Percentiles rank a stretch among this genome's conserved stretches.
Evolutionary conservation across 2,888 invertebrate genomes (phyloP).

Genomic region (Syrphus vitripennis): DNA sequence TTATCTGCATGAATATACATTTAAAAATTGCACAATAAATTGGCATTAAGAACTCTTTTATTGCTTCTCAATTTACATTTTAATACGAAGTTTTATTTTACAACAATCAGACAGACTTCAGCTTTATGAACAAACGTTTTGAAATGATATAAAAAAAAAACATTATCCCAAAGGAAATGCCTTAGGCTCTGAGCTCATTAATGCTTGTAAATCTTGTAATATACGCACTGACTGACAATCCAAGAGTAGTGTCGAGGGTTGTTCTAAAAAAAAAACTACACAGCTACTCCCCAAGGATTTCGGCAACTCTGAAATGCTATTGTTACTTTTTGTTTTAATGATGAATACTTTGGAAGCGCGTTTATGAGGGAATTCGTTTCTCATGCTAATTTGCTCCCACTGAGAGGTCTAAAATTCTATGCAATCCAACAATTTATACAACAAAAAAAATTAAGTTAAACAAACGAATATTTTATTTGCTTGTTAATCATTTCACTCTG

Average conservation of each 20-base stretch:
- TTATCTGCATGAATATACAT: background rate
- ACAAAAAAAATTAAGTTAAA: constrained; percentile 19
- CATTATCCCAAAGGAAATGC: constrained; percentile 25
- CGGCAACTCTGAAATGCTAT: constrained; percentile 15
- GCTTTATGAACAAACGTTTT: background rate
- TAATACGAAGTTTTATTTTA: background rate
- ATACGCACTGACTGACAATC: constrained; percentile 16
- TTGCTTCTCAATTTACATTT: constrained; percentile 23
- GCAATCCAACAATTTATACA: constrained; percentile 39
- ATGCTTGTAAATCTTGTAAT: constrained; percentile 52
- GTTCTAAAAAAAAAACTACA: background rate
- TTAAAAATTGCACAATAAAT: background rate
- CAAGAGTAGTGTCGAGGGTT: constrained; percentile 42
- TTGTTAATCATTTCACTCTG: constrained; percentile 54
- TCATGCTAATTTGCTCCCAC: constrained; percentile 58
- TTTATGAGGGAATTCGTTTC: constrained; percentile 40
- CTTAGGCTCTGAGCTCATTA: constrained; percentile 45
- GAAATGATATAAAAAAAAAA: constrained; percentile 55
- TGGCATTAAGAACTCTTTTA: constrained; percentile 20
- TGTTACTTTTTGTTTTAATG: constrained; percentile 57
- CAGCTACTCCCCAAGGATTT: constrained; percentile 50
- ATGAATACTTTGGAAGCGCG: constrained; percentile 8
- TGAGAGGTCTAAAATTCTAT: constrained; percentile 29
- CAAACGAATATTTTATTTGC: constrained; percentile 59
- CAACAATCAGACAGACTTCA: constrained; percentile 1